Evolutionary conservation across 2,113 vertebrate species (phyloP).

Genomic region (Phocoena sinus): DNA sequence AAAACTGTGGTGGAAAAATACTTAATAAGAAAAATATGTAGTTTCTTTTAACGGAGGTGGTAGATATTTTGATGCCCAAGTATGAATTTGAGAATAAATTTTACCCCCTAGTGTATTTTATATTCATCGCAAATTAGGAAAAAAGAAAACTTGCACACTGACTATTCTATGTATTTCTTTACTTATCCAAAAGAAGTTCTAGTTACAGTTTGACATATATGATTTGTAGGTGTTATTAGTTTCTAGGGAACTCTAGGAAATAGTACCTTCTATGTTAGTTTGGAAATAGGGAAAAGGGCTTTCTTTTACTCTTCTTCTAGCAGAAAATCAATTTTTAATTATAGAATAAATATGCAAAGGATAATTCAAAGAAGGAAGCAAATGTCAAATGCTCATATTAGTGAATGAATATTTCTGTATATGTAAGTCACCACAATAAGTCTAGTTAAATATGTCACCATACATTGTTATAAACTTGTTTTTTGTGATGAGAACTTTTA

Average conservation of each 20-base stretch:
- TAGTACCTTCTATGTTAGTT: neutral
- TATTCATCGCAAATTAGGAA: neutral
- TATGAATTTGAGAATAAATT: neutral
- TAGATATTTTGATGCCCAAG: neutral
- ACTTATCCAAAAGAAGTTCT: neutral
- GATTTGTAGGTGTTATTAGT: neutral
- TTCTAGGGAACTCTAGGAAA: neutral
- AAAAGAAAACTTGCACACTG: neutral
- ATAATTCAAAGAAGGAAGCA: neutral
- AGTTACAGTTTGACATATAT: neutral
- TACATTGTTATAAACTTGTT: neutral
- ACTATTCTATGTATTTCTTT: neutral
- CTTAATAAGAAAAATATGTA: neutral
- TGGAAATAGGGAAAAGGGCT: neutral
- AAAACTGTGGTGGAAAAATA: neutral
- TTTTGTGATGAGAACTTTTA: neutral
- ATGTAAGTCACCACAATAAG: neutral
- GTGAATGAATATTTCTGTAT: neutral
- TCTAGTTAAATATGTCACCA: neutral
- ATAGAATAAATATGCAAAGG: neutral
- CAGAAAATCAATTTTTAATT: constrained; percentile 2
- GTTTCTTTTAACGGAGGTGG: neutral
- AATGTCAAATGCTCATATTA: neutral
- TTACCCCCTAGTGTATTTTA: neutral
- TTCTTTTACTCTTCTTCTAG: neutral